Evolutionary conservation across 2,888 invertebrate genomes (phyloP).

Genomic region (Archaeoteleia sp.): DNA sequence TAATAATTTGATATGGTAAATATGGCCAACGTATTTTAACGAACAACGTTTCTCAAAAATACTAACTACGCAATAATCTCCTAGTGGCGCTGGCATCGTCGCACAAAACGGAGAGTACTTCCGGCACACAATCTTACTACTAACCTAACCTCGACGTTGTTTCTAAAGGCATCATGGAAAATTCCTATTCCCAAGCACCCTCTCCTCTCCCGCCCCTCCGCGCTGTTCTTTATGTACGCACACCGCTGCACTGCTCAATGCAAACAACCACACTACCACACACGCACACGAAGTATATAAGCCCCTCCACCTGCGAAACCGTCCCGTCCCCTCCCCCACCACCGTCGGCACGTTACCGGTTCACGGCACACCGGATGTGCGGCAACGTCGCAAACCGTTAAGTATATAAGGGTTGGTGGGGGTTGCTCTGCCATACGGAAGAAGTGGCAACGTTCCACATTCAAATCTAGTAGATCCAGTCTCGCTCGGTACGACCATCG

Average conservation of each 20-base stretch:
- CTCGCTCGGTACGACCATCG: constrained; percentile 42
- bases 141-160: constrained; percentile 56
- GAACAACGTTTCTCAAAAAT: too few species aligned
- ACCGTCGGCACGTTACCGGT: not conserved
- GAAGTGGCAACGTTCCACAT: constrained; percentile 73
- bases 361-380: constrained; percentile 67
- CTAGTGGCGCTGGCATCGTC: too few species aligned
- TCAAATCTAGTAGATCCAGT: constrained; percentile 70
- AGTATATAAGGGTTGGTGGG: constrained; percentile 63
- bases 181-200: constrained; percentile 66
- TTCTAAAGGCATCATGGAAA: constrained; percentile 68
- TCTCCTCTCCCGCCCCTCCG: constrained; percentile 34
- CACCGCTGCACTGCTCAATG: too few species aligned
- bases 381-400: constrained; percentile 74
- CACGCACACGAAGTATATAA: constrained; percentile 53
- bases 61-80: too few species aligned
- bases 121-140: too few species aligned
- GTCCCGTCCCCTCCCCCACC: constrained; percentile 62
- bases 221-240: constrained; percentile 9
- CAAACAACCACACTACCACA: constrained; percentile 9
- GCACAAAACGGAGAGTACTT: too few species aligned
- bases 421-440: constrained; percentile 52
- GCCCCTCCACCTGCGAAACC: constrained; percentile 61
- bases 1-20: too few species aligned
- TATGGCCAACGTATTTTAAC: too few species aligned